Evolutionary conservation across 1,140 invertebrate species (phyloP).

Genomic region (Pomacea maculata): DNA sequence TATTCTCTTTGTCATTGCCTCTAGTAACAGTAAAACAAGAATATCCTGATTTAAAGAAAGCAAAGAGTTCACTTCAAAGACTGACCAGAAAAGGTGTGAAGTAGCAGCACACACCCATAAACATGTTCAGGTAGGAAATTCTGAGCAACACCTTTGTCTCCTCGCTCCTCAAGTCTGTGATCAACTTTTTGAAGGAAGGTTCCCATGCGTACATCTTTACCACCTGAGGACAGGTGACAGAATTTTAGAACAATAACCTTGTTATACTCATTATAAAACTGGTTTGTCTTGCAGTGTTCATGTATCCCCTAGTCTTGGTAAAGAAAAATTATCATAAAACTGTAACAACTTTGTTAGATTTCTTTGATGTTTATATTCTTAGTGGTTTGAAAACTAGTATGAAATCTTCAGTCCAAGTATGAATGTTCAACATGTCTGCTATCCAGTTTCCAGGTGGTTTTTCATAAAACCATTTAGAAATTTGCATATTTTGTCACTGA

Average conservation of each 20-base stretch:
- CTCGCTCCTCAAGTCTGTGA: slow-evolving; percentile 53
- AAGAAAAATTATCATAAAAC: no score
- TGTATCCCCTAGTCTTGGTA: no score
- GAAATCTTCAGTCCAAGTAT: no score
- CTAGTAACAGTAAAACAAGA: neutral
- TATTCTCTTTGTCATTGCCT: neutral
- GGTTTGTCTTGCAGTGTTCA: no score
- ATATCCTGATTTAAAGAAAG: neutral
- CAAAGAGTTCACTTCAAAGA: neutral
- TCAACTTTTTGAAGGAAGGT: slow-evolving; percentile 61
- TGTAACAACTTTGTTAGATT: no score
- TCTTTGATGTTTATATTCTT: no score
- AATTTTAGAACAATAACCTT: slow-evolving; percentile 28
- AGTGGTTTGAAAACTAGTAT: no score
- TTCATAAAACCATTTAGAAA: neutral
- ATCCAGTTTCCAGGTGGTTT: no score
- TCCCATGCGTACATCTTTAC: slow-evolving; percentile 57
- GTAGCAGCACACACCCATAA: slow-evolving; percentile 92
- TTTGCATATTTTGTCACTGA: no score
- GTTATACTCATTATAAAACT: neutral
- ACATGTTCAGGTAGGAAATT: slow-evolving; percentile 66
- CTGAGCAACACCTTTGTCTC: slow-evolving; percentile 65
- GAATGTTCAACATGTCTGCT: no score
- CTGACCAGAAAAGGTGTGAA: slow-evolving; percentile 85
- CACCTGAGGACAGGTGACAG: no score